Percentiles rank a stretch among this genome's conserved stretches.
Evolutionary conservation across 2,113 vertebrate genomes (phyloP).

Genomic region (Lepidothrix coronata): DNA sequence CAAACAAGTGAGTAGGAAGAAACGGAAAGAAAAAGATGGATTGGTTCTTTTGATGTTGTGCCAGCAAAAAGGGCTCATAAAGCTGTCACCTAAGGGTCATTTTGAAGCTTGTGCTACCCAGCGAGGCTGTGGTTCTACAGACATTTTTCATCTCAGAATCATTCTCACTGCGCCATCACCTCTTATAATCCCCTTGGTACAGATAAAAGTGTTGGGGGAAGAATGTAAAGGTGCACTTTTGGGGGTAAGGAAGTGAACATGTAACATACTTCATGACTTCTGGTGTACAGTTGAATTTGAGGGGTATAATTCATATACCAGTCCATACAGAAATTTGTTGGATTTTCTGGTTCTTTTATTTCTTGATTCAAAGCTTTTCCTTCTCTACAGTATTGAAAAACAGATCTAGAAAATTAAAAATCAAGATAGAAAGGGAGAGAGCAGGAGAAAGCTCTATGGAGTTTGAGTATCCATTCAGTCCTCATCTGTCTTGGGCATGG

Average conservation of each 20-base stretch:
- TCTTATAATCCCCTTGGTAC: not conserved
- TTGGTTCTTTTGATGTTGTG: not conserved
- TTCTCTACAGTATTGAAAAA: not conserved
- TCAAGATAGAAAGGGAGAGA: not conserved
- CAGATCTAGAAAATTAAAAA: not conserved
- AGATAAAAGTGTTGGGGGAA: not conserved
- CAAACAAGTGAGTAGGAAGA: not conserved
- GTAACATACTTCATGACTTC: not conserved
- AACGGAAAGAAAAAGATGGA: not conserved
- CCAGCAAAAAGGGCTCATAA: not conserved
- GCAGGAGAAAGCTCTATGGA: rapidly evolving
- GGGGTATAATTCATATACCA: not conserved
- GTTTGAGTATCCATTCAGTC: not conserved
- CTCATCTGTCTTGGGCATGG: not conserved
- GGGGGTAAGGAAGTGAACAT: not conserved
- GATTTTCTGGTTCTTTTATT: not conserved
- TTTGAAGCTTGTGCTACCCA: not conserved
- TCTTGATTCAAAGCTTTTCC: not conserved
- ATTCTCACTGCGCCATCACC: not conserved
- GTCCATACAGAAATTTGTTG: not conserved
- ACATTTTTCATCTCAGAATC: not conserved
- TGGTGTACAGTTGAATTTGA: not conserved
- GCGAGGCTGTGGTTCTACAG: not conserved
- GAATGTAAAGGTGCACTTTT: not conserved
- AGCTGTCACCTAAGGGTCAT: not conserved